Conservation (phyloP, 2,888 invertebrate species). For the Ectropis crepuscularia region DNA sequence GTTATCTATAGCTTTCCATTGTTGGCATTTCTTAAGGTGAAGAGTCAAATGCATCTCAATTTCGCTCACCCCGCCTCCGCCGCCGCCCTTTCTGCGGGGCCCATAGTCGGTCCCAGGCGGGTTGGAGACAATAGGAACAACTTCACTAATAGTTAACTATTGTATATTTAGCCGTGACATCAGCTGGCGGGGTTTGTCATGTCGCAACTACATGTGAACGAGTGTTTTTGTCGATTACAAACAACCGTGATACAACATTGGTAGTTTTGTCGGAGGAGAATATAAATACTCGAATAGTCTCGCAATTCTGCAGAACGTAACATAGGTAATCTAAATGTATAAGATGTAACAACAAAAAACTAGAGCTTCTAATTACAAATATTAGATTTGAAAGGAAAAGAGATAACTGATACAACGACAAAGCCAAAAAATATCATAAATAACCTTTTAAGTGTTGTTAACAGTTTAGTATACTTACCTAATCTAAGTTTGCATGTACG, state of each 20-base stretch:
- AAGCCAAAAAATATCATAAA: too few relatives aligned
- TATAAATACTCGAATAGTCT: too few relatives aligned
- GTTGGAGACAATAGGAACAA: background rate
- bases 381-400: too few relatives aligned
- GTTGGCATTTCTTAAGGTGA: slow-evolving; percentile 3
- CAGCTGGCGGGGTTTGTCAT: slow-evolving; percentile 8
- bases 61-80: slow-evolving; percentile 9
- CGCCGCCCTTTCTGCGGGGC: slow-evolving; percentile 5
- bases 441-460: too few relatives aligned
- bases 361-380: too few relatives aligned
- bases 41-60: background rate
- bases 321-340: too few relatives aligned
- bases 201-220: slow-evolving; percentile 19
- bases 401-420: too few relatives aligned
- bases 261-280: background rate
- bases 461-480: too few relatives aligned
- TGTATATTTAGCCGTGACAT: slow-evolving; percentile 21
- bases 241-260: background rate
- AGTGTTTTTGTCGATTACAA: slow-evolving; percentile 17
- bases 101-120: background rate
- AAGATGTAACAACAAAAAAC: too few relatives aligned
- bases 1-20: slow-evolving; percentile 5
- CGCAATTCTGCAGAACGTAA: too few relatives aligned
- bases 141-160: slow-evolving; percentile 3
- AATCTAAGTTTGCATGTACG: too few relatives aligned